phyloP scores from a whole-genome alignment of 2,797 vertebrate species.

The Streptopelia turtur region DNA sequence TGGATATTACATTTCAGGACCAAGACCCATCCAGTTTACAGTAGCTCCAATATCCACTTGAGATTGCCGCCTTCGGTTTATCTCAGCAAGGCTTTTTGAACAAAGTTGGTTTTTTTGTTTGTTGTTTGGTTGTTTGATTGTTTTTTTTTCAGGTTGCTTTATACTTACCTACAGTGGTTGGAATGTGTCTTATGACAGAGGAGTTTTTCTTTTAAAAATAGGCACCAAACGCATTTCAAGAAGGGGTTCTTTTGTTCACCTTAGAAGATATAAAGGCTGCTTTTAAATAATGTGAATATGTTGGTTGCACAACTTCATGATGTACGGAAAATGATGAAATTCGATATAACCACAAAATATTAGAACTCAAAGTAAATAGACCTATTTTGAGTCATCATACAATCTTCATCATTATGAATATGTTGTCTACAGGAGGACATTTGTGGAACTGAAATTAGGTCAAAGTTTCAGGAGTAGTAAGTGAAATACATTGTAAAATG shows the following conservation, averaged over 20 bases:
- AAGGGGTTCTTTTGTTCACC: background rate
- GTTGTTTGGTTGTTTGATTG: no score
- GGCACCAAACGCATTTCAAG: background rate
- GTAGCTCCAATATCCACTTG: background rate
- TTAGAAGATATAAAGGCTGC: background rate
- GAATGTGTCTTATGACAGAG: background rate
- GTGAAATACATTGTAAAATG: background rate
- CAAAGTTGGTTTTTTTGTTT: background rate
- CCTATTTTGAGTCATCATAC: background rate
- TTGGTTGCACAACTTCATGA: background rate
- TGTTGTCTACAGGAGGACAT: background rate
- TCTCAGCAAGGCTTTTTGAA: background rate
- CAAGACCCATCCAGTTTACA: background rate
- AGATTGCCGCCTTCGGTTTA: background rate
- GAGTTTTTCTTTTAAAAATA: constrained; percentile 3
- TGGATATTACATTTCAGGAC: background rate
- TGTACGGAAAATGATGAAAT: background rate
- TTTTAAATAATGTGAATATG: background rate
- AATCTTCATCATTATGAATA: background rate
- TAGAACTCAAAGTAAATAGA: constrained; percentile 18
- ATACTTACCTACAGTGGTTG: background rate
- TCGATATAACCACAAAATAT: background rate
- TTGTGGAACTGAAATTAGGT: background rate
- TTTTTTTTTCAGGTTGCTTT: background rate
- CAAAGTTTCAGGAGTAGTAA: constrained; percentile 16